These are phyloP conservation scores for Cololabis saira DNA, from an alignment of 2,113 vertebrate genomes.

Conservation along the genomic window DNA sequence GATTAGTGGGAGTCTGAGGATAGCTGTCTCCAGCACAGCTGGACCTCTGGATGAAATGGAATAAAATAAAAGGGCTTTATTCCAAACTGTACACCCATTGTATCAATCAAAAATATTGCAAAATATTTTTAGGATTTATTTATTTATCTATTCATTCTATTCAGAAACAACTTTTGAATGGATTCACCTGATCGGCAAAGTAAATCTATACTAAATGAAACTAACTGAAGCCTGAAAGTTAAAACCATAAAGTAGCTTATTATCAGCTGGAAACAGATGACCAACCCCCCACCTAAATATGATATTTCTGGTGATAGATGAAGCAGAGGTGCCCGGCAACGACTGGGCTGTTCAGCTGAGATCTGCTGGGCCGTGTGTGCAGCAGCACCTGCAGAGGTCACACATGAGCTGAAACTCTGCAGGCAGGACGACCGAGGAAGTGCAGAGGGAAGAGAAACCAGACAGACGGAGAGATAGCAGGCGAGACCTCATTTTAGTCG, in stretches of 20 bases:
- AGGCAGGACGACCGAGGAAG: constrained; percentile 33
- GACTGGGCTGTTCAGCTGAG: no score
- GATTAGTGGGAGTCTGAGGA: constrained; percentile 37
- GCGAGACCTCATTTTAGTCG: neutral
- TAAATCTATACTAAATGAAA: neutral
- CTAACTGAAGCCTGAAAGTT: neutral
- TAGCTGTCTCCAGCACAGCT: constrained; percentile 52
- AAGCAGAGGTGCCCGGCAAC: no score
- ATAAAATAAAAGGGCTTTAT: constrained; percentile 34
- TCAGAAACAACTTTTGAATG: neutral
- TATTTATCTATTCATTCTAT: neutral
- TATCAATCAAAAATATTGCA: neutral
- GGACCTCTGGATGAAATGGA: constrained; percentile 49
- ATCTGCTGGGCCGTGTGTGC: constrained; percentile 9
- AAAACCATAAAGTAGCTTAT: no score
- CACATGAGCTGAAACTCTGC: constrained; percentile 56
- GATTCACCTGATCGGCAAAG: neutral
- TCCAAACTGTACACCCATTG: constrained; percentile 13
- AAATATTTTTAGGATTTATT: neutral
- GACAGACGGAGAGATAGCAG: neutral
- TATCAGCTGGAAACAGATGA: no score
- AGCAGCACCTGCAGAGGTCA: constrained; percentile 68
- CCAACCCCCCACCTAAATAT: no score
- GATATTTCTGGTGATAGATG: neutral
- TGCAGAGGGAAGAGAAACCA: constrained; percentile 15